Evolutionary conservation across 2,888 invertebrate species (phyloP).

Genomic region (Yponomeuta evonymella): DNA sequence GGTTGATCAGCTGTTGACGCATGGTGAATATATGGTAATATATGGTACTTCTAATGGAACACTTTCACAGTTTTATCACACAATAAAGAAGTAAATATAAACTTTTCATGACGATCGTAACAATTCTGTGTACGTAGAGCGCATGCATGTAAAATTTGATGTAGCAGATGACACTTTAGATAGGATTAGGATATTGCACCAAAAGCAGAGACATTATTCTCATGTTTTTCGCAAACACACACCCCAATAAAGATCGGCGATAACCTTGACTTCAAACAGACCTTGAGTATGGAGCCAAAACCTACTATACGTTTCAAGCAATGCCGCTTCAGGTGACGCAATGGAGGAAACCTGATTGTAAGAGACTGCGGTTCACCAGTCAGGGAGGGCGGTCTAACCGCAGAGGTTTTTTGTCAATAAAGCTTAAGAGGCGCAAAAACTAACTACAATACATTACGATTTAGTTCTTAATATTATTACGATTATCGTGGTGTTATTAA

Average conservation of each 20-base stretch:
- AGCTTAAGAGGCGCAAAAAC: slow-evolving; percentile 10
- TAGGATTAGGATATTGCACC: background rate
- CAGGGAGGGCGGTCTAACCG: background rate
- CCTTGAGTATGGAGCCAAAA: background rate
- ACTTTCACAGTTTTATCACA: no score
- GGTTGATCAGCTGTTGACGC: background rate
- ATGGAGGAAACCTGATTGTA: background rate
- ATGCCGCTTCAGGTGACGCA: background rate
- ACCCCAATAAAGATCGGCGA: background rate
- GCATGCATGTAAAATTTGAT: no score
- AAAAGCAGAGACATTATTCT: background rate
- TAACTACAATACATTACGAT: background rate
- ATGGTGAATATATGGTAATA: background rate
- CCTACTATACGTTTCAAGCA: background rate
- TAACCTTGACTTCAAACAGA: background rate
- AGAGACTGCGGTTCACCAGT: background rate
- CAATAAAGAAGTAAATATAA: no score
- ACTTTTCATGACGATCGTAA: no score
- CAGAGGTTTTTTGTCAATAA: slow-evolving; percentile 10
- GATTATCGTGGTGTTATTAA: background rate
- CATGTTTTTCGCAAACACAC: background rate
- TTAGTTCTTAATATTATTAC: background rate
- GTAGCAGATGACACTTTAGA: no score
- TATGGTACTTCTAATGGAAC: no score
- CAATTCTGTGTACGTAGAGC: no score